phyloP scores from a whole-genome alignment of 1,140 invertebrate genomes.

The Macrocentrus cingulum region DNA sequence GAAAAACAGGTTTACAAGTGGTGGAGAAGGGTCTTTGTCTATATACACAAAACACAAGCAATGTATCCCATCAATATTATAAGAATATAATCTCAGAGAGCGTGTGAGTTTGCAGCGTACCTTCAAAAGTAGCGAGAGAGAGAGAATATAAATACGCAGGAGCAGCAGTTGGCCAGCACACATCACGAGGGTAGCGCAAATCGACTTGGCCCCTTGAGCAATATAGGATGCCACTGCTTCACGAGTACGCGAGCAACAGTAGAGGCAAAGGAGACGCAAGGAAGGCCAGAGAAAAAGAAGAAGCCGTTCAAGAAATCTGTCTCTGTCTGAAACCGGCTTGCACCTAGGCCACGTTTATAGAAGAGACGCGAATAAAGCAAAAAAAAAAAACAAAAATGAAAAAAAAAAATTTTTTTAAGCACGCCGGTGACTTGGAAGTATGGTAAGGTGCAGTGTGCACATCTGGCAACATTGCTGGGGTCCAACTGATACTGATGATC shows the following conservation, averaged over 20 bases:
- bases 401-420: neutral
- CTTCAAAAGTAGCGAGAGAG: neutral
- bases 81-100: neutral
- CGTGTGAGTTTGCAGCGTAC: neutral
- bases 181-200: neutral
- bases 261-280: neutral
- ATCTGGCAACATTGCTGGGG: slow-evolving; percentile 48
- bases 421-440: slow-evolving; percentile 3
- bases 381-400: slow-evolving; percentile 23
- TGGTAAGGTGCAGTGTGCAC: slow-evolving; percentile 33
- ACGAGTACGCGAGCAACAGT: neutral
- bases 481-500: slow-evolving; percentile 35
- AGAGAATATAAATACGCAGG: neutral
- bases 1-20: slow-evolving; percentile 11
- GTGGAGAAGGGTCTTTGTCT: no score
- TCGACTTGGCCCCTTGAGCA: slow-evolving; percentile 8
- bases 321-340: slow-evolving; percentile 27
- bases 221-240: neutral
- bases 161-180: slow-evolving; percentile 8
- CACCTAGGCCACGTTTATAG: slow-evolving; percentile 25
- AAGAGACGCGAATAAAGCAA: slow-evolving; percentile 24
- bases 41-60: neutral
- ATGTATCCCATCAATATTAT: neutral
- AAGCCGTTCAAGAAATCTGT: slow-evolving; percentile 11
- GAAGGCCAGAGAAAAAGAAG: slow-evolving; percentile 22